Evolutionary conservation across 53 echinoderm and acorn worm genomes (phyloP).

Genomic region (Zoroaster sp.): DNA sequence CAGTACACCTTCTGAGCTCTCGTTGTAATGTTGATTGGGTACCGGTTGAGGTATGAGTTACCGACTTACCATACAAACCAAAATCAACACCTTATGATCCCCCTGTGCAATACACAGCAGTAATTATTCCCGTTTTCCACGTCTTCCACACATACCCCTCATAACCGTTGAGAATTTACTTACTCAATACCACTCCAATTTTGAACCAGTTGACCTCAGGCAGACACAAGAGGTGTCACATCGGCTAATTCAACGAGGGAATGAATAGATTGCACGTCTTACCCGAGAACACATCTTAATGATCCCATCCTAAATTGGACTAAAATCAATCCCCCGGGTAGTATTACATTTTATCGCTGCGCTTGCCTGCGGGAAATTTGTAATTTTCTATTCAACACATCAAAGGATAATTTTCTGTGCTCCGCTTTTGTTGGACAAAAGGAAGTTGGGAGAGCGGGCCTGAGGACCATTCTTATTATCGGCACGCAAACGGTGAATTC

Average conservation of each 20-base stretch:
- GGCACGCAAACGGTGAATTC: background rate
- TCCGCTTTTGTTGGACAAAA: background rate
- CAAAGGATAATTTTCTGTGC: background rate
- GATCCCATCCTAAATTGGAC: conserved; percentile 21
- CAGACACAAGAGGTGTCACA: background rate
- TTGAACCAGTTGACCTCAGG: background rate
- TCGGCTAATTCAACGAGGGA: background rate
- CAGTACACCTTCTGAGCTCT: too few relatives aligned
- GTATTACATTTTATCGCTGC: background rate
- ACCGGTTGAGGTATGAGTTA: too few relatives aligned
- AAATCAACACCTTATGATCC: too few relatives aligned
- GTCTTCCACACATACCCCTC: too few relatives aligned
- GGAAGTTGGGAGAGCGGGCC: background rate
- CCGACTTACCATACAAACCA: too few relatives aligned
- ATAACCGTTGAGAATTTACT: background rate
- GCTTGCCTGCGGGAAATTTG: background rate
- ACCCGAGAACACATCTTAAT: background rate
- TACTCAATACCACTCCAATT: too few relatives aligned
- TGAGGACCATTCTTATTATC: background rate
- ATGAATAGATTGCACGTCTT: conserved; percentile 6
- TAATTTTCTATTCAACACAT: background rate
- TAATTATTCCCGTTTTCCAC: too few relatives aligned
- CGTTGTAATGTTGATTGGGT: too few relatives aligned
- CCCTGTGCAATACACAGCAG: too few relatives aligned
- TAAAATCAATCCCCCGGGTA: conserved; percentile 13